Evolutionary conservation across 1,140 invertebrate genomes (phyloP), one percentile per base, ranked within the genome.

Genomic region (Centruroides sculpturatus): DNA sequence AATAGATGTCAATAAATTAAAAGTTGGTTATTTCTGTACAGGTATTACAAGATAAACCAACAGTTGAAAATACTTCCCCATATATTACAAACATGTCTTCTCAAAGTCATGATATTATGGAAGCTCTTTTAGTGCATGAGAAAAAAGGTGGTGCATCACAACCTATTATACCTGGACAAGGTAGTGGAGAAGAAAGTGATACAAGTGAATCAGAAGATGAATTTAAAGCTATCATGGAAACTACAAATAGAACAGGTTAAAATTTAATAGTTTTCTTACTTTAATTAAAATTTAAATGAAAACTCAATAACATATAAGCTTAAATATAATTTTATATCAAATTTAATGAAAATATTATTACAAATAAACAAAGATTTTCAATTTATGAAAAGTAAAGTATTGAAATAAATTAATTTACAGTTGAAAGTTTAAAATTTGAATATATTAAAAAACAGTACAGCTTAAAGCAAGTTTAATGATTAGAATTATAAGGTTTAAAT

Each of bases 51-150:
- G 51, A 54, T 52, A 59, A 51, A 36, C 58, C 58, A 9, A 61
- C 54, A 47, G 56, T 51, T 1, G 51, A 63, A 35, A 51, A 63
- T 47, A 56, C 35, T 54, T 10, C 51, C 35, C 35, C 7, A 5
- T 35, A n/a, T 46, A 0, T n/a, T 13, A 36, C 5, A 35, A 34
- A 36, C 41, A 54, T 53, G 41, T 51, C 8, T 54, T 34, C 23
- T 2, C 62, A 62, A 7, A 82, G 82, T 66, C 88, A 92, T 69
- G 87, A 91, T 69, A 92, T 93, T 57, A 93, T 93, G 89, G 89
- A 87, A 13, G 86, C 92, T 4, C 75, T 95, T 34, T 74, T 93
- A 56, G 86, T 88, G 51, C 89, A 92, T 72, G 91, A 93, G 71
- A 91, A 89, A 70, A 86, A 87, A 71, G 82, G 78, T 13, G 75